Conservation (phyloP, 2,797 vertebrate species). For the Taenioides sp. region DNA sequence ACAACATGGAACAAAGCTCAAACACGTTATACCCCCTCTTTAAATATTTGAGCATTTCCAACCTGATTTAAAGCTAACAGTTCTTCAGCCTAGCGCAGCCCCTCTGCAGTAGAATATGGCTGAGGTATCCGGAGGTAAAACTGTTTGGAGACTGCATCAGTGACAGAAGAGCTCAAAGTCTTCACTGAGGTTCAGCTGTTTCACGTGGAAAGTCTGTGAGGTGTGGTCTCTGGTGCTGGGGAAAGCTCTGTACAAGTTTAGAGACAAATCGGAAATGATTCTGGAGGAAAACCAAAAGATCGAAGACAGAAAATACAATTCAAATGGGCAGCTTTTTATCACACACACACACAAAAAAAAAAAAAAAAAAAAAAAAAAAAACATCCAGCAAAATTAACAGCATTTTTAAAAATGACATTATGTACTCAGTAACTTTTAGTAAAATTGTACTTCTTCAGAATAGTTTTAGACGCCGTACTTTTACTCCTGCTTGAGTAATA, state of each 20-base stretch:
- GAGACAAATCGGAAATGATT: conserved; percentile 40
- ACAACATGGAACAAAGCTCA: too few species aligned
- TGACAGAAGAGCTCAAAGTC: conserved; percentile 34
- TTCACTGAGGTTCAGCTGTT: conserved; percentile 60
- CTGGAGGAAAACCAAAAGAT: conserved; percentile 15
- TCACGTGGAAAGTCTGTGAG: conserved; percentile 33
- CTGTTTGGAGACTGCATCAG: conserved; percentile 69
- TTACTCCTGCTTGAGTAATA: too few species aligned
- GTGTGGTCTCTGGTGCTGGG: conserved; percentile 73
- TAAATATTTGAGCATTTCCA: neutral
- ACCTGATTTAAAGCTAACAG: neutral
- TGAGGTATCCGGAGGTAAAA: conserved; percentile 76
- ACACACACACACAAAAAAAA: too few species aligned
- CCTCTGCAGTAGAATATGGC: conserved; percentile 57
- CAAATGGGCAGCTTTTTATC: conserved; percentile 3
- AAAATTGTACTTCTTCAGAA: too few species aligned
- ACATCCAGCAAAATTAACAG: neutral
- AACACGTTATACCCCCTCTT: too few species aligned
- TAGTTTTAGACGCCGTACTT: too few species aligned
- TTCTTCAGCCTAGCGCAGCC: neutral
- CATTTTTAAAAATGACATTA: neutral
- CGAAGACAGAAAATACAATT: too few species aligned
- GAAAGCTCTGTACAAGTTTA: conserved; percentile 54
- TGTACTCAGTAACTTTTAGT: neutral
- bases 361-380: too few species aligned